Conservation (phyloP, 2,888 invertebrate species). For the Diarsia dahlii region DNA sequence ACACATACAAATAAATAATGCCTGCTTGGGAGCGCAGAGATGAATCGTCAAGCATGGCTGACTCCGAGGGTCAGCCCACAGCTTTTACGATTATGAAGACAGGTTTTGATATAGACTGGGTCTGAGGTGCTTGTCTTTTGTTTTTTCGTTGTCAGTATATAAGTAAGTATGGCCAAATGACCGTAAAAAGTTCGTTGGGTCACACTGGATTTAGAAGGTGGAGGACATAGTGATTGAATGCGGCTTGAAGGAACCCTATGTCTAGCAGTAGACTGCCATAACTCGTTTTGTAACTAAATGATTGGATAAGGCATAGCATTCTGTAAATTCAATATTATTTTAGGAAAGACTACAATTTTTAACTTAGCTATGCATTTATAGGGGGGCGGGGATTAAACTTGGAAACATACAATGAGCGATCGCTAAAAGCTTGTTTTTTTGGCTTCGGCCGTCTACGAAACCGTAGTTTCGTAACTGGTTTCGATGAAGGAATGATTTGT, state of each 20-base stretch:
- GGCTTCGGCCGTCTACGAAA: no score
- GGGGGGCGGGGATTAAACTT: no score
- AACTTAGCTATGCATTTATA: neutral
- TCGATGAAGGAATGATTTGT: no score
- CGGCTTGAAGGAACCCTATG: neutral
- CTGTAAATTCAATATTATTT: neutral
- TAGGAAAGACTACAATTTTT: neutral
- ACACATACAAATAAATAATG: slow-evolving; percentile 37
- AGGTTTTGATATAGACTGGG: slow-evolving; percentile 36
- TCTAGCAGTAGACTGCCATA: no score
- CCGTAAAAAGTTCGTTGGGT: neutral
- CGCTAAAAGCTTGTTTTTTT: slow-evolving; percentile 1
- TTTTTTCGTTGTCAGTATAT: slow-evolving; percentile 16
- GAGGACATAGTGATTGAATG: neutral
- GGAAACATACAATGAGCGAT: no score
- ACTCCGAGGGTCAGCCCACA: slow-evolving; percentile 58
- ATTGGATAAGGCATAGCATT: neutral
- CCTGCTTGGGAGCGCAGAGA: slow-evolving; percentile 42
- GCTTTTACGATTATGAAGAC: slow-evolving; percentile 54
- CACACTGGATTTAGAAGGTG: neutral
- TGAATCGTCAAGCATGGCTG: slow-evolving; percentile 49
- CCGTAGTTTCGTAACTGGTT: no score
- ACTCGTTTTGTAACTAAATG: no score
- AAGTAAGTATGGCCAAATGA: neutral
- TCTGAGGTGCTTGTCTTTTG: slow-evolving; percentile 2